A percentile compares a stretch with the other conserved stretches of the same genome.
Conservation (phyloP, 2,888 invertebrate species). For the Ormyrus rosae region DNA sequence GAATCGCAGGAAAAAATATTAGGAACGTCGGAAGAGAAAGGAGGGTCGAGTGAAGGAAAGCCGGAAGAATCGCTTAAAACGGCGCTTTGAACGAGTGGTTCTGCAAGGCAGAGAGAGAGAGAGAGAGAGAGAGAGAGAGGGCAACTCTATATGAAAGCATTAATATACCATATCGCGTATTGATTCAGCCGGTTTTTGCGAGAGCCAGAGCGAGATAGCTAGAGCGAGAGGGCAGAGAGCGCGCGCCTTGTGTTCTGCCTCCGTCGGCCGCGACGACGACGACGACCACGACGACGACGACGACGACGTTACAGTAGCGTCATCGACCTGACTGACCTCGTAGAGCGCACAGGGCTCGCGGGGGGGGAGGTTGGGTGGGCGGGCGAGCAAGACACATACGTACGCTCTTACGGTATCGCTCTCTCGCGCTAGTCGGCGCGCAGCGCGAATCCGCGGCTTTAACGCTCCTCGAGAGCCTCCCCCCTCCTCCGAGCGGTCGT, state of each 20-base stretch:
- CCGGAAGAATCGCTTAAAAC: conserved; percentile 39
- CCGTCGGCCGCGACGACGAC: not conserved
- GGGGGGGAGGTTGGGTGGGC: not conserved
- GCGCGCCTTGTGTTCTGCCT: conserved; percentile 32
- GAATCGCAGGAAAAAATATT: too few relatives aligned
- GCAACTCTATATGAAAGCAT: conserved; percentile 52
- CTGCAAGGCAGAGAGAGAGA: not conserved
- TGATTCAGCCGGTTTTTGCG: conserved; percentile 55
- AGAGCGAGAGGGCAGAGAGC: conserved; percentile 7
- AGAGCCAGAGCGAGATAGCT: conserved; percentile 8
- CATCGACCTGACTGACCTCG: conserved; percentile 58
- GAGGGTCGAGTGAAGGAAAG: not conserved
- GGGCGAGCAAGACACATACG: conserved; percentile 24
- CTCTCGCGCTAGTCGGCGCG: not conserved
- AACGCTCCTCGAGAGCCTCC: not conserved
- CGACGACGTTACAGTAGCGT: conserved; percentile 51
- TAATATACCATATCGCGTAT: conserved; percentile 58
- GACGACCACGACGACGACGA: too few relatives aligned
- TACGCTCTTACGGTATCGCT: not conserved
- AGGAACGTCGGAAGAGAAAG: too few relatives aligned
- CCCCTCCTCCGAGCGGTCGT: conserved; percentile 3
- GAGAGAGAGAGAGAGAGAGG: conserved; percentile 25
- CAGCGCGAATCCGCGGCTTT: not conserved
- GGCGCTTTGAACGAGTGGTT: not conserved
- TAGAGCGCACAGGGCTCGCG: conserved; percentile 30